Percentiles rank a stretch among this genome's conserved stretches.
phyloP scores from a whole-genome alignment of 2,113 vertebrate species.

The Suncus etruscus region DNA sequence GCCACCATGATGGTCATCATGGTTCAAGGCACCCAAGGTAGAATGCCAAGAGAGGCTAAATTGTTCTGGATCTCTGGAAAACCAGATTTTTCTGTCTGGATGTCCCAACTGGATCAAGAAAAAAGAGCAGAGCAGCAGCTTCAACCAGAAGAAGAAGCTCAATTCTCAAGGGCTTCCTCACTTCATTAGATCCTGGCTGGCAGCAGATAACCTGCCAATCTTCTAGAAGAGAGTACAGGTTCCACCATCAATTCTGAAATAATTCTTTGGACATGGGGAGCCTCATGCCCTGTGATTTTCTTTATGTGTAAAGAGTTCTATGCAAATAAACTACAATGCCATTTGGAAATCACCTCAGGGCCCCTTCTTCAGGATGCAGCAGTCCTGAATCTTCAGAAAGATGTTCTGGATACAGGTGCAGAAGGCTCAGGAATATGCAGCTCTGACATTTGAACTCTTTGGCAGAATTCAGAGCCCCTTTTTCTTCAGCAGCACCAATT shows the following conservation, averaged over 20 bases:
- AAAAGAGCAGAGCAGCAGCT: not conserved
- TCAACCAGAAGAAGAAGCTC: not conserved
- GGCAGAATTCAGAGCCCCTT: conserved; percentile 61
- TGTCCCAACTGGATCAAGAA: not conserved
- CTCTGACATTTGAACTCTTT: conserved; percentile 73
- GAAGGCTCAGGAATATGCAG: conserved; percentile 70
- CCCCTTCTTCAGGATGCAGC: not conserved
- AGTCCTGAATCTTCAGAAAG: conserved; percentile 28
- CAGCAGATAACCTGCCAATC: not conserved
- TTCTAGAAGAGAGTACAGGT: not conserved
- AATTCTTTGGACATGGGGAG: not conserved
- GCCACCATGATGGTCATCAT: not conserved
- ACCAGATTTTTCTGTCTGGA: not conserved
- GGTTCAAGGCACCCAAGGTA: not conserved
- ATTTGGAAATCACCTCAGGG: conserved; percentile 41
- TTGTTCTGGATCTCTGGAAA: not conserved
- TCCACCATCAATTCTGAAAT: not conserved
- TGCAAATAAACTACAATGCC: conserved; percentile 53
- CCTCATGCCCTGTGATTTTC: not conserved
- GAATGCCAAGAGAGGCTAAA: not conserved
- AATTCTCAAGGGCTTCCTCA: not conserved
- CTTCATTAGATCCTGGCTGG: not conserved
- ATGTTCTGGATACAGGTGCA: conserved; percentile 61
- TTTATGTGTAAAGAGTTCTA: conserved; percentile 31
- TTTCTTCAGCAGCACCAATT: conserved; percentile 63